A percentile compares a stretch with the other conserved stretches of the same genome.
Conservation (phyloP, 1,140 invertebrate species). For the Drosophila lacertosa region DNA sequence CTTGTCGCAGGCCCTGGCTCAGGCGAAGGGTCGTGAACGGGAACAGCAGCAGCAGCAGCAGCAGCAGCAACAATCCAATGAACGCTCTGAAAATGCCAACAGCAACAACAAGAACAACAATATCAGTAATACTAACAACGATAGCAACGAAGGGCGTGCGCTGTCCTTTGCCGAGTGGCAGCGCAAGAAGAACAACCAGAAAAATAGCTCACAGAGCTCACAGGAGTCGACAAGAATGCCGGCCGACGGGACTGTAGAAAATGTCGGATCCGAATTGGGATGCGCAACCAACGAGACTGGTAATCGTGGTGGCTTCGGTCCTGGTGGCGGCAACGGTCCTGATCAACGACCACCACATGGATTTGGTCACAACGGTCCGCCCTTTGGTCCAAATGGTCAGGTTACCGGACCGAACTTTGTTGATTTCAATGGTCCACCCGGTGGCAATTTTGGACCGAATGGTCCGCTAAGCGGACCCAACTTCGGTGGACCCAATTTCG, state of each 20-base stretch:
- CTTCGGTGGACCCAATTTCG: conserved; percentile 40
- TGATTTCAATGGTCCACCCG: conserved; percentile 27
- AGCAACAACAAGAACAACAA: conserved; percentile 24
- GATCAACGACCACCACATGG: conserved; percentile 12
- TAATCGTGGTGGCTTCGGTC: conserved; percentile 13
- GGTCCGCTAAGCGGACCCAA: conserved; percentile 23
- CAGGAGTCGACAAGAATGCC: background rate
- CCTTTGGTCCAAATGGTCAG: conserved; percentile 30
- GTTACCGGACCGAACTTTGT: conserved; percentile 24
- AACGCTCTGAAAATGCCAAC: conserved; percentile 22
- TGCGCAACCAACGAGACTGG: background rate
- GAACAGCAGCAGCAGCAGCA: conserved; percentile 11
- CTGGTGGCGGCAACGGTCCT: conserved; percentile 1
- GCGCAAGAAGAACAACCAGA: conserved; percentile 57
- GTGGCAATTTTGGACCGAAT: conserved; percentile 21
- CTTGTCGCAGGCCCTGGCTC: conserved; percentile 66
- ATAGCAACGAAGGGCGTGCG: conserved; percentile 1
- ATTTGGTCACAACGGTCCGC: conserved; percentile 25
- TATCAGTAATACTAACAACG: background rate
- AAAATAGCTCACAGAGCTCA: conserved; percentile 6
- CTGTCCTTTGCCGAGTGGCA: conserved; percentile 74
- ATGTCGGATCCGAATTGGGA: background rate
- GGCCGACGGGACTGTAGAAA: background rate
- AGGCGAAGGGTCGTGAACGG: conserved; percentile 56
- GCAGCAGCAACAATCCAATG: conserved; percentile 13